Evolutionary conservation across 2,888 invertebrate species (phyloP).

Genomic region (Phortica okadai): DNA sequence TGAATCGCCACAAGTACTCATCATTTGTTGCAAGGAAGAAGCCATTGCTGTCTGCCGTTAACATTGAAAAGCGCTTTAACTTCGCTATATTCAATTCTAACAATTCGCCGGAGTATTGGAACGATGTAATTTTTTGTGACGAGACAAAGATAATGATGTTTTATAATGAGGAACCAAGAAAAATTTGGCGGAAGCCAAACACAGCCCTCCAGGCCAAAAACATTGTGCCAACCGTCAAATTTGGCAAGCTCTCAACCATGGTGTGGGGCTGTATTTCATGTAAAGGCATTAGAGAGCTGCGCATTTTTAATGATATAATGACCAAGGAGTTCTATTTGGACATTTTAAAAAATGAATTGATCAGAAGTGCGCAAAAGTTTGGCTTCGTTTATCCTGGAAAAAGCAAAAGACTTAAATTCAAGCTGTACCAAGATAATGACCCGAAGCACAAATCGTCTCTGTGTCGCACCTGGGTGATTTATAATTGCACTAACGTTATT

Average conservation of each 20-base stretch:
- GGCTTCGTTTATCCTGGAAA: constrained; percentile 28
- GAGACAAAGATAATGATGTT: too few species aligned
- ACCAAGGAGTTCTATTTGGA: constrained; percentile 21
- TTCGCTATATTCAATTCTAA: too few species aligned
- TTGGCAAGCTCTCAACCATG: constrained; percentile 40
- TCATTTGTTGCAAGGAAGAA: too few species aligned
- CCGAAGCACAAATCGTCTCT: constrained; percentile 21
- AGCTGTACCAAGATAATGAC: constrained; percentile 40
- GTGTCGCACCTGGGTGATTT: constrained; percentile 18
- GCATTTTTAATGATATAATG: constrained; percentile 36
- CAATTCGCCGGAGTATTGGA: too few species aligned
- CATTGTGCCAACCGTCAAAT: constrained; percentile 33
- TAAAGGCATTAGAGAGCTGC: constrained; percentile 35
- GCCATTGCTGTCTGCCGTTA: too few species aligned
- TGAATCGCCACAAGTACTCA: too few species aligned
- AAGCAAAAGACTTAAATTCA: constrained; percentile 35
- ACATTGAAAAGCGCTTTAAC: too few species aligned
- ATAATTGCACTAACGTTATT: constrained; percentile 33
- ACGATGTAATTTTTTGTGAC: too few species aligned
- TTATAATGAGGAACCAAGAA: too few species aligned
- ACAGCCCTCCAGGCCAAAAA: constrained; percentile 28
- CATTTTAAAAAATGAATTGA: constrained; percentile 35
- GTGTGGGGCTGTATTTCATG: constrained; percentile 13
- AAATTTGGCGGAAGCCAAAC: constrained; percentile 22
- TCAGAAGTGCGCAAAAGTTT: constrained; percentile 41